Evolutionary conservation across 2,888 invertebrate species (phyloP).

Genomic region (Agrochola lota): DNA sequence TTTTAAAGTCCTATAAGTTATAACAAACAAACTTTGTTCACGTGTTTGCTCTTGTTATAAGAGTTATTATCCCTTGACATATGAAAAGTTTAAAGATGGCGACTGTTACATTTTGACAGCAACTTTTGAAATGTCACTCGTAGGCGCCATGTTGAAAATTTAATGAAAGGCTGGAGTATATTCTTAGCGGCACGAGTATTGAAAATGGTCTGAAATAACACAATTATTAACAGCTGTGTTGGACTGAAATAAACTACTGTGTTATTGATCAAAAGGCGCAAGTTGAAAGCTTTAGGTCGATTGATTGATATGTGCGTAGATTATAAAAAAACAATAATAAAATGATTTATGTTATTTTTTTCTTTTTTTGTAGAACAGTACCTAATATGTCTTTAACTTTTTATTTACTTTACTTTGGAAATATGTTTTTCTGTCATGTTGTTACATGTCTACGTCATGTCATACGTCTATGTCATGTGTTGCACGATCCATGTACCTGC

Average conservation of each 20-base stretch:
- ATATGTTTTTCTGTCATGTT: neutral
- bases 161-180: constrained; percentile 8
- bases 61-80: neutral
- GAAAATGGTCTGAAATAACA: constrained; percentile 6
- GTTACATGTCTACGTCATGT: no score
- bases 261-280: constrained; percentile 39
- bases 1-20: no score
- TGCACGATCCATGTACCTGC: neutral
- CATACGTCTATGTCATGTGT: no score
- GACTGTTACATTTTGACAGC: constrained; percentile 23
- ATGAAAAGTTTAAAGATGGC: constrained; percentile 18
- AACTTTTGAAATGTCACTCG: constrained; percentile 26
- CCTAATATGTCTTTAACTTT: no score
- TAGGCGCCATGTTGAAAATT: constrained; percentile 23
- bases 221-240: constrained; percentile 19
- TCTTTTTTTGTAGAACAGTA: neutral
- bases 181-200: constrained; percentile 17
- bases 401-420: neutral
- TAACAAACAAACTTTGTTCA: constrained; percentile 21
- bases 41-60: neutral
- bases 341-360: neutral
- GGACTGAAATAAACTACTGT: constrained; percentile 34
- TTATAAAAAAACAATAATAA: neutral
- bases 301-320: neutral
- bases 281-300: constrained; percentile 16